phyloP scores from a whole-genome alignment of 1,140 invertebrate genomes.

The roundworm (Caenorhabditis elegans) region DNA sequence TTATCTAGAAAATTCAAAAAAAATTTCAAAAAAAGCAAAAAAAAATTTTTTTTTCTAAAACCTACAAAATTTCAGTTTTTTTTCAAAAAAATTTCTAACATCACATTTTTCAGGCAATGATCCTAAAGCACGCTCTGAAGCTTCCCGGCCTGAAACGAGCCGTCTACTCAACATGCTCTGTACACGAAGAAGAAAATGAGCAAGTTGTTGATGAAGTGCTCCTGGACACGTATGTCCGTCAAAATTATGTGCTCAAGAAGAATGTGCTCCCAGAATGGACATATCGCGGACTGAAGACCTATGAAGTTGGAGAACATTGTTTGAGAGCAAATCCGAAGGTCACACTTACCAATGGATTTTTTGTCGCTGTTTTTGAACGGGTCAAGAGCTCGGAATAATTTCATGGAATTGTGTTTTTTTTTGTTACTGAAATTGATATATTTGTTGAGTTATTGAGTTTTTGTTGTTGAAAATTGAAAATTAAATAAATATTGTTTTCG shows the following conservation, averaged over 20 bases:
- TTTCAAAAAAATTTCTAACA: no score
- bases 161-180: conserved; percentile 92
- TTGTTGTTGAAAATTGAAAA: no score
- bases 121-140: conserved; percentile 81
- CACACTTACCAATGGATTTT: conserved; percentile 88
- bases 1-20: no score
- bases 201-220: conserved; percentile 74
- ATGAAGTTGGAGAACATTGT: conserved; percentile 72
- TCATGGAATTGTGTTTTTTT: no score
- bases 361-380: conserved; percentile 82
- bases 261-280: conserved; percentile 65
- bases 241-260: conserved; percentile 18
- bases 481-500: no score
- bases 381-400: neutral
- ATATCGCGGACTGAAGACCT: conserved; percentile 53
- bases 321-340: conserved; percentile 76
- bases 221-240: conserved; percentile 23
- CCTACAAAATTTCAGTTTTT: no score
- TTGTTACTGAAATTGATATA: no score
- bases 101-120: conserved; percentile 69
- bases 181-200: conserved; percentile 88
- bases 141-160: conserved; percentile 82
- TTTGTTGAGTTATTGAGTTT: no score
- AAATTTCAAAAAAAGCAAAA: no score
- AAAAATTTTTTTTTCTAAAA: no score